Evolutionary conservation across 2,888 invertebrate species (phyloP).

Genomic region (Drosophila subsilvestris): DNA sequence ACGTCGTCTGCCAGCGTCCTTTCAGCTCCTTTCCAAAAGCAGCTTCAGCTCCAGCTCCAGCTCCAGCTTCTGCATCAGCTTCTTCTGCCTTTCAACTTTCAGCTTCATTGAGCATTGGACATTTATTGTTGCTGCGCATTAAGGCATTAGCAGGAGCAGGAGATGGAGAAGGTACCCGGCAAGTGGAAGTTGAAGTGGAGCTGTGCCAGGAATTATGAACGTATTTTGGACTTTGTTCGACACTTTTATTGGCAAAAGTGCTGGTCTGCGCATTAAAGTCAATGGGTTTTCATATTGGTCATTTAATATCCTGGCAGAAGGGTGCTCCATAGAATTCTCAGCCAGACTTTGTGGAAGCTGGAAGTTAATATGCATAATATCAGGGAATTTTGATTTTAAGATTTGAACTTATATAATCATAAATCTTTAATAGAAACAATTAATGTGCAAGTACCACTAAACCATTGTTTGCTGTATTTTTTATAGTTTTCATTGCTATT

Average conservation of each 20-base stretch:
- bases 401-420: no score
- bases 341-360: neutral
- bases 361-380: neutral
- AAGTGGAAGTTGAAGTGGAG: slow-evolving; percentile 12
- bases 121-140: slow-evolving; percentile 61
- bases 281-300: slow-evolving; percentile 50
- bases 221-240: slow-evolving; percentile 56
- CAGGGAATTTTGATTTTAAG: neutral
- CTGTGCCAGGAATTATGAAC: slow-evolving; percentile 48
- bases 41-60: slow-evolving; percentile 21
- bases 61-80: slow-evolving; percentile 28
- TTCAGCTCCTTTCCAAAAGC: neutral
- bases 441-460: no score
- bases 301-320: neutral
- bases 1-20: slow-evolving; percentile 22
- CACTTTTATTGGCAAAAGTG: slow-evolving; percentile 63
- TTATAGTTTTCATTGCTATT: slow-evolving; percentile 5
- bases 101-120: slow-evolving; percentile 64
- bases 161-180: slow-evolving; percentile 19
- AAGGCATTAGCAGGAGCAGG: slow-evolving; percentile 41
- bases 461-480: neutral
- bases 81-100: slow-evolving; percentile 29
- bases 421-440: no score
- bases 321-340: neutral
- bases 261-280: slow-evolving; percentile 58